Evolutionary conservation across 1,140 invertebrate genomes (phyloP).

Genomic region (Drosophila setifemur): DNA sequence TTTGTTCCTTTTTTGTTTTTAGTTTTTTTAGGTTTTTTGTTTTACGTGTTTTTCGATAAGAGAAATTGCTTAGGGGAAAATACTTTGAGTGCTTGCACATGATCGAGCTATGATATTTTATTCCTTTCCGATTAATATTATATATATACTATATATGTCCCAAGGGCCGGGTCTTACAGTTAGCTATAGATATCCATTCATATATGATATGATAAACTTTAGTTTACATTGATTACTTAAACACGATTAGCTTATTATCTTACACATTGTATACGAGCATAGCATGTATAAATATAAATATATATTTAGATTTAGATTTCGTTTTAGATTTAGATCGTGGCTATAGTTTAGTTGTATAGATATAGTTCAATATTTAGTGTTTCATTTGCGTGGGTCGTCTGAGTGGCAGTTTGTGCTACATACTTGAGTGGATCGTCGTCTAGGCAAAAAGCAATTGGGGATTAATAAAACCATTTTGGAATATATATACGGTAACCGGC

Average conservation of each 20-base stretch:
- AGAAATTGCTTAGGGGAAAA: conserved; percentile 57
- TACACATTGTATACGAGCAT: conserved; percentile 75
- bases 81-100: conserved; percentile 55
- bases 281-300: conserved; percentile 48
- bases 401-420: conserved; percentile 22
- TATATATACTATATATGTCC: too few relatives aligned
- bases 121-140: conserved; percentile 40
- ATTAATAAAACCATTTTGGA: not conserved
- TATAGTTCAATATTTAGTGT: conserved; percentile 8
- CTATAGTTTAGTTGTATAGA: conserved; percentile 23
- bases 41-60: conserved; percentile 12
- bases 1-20: conserved; percentile 26
- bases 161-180: conserved; percentile 32
- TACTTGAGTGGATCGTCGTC: conserved; percentile 29
- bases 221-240: conserved; percentile 56
- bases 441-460: conserved; percentile 27
- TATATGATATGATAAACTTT: conserved; percentile 71
- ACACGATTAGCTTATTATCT: conserved; percentile 65
- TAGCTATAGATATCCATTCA: conserved; percentile 51
- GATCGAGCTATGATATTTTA: conserved; percentile 53
- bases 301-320: conserved; percentile 7
- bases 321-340: conserved; percentile 23
- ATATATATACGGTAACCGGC: conserved; percentile 19
- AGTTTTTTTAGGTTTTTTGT: not conserved
- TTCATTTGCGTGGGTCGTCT: conserved; percentile 13